phyloP scores from a whole-genome alignment of 2,113 vertebrate species.

The Rostratula benghalensis region DNA sequence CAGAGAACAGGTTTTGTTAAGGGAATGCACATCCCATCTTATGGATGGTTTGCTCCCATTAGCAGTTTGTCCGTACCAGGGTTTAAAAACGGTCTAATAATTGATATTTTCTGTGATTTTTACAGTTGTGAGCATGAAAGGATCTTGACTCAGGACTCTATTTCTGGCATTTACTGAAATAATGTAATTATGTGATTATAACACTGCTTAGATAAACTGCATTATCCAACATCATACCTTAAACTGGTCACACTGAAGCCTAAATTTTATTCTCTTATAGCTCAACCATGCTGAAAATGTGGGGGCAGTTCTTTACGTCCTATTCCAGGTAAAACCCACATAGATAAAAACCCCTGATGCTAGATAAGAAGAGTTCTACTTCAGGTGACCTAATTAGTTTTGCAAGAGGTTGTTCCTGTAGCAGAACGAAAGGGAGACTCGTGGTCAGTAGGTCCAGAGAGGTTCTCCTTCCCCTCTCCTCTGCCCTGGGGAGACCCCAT shows the following conservation, averaged over 20 bases:
- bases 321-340: not conserved
- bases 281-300: not conserved
- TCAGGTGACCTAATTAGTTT: not conserved
- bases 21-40: not conserved
- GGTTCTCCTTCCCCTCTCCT: too few relatives aligned
- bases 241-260: not conserved
- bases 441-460: too few relatives aligned
- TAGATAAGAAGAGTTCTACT: not conserved
- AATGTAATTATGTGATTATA: not conserved
- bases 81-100: not conserved
- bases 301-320: not conserved
- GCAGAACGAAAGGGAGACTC: not conserved
- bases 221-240: not conserved
- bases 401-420: not conserved
- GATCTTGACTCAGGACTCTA: not conserved
- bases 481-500: too few relatives aligned
- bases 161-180: not conserved
- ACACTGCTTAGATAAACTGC: not conserved
- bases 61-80: not conserved
- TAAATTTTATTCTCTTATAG: not conserved
- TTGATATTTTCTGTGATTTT: not conserved
- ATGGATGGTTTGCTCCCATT: not conserved
- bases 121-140: not conserved
- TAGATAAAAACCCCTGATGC: not conserved
- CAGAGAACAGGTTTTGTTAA: not conserved